Percentiles rank a stretch among this genome's conserved stretches.
Evolutionary conservation across 2,113 vertebrate genomes (phyloP).

Genomic region (Cebus imitator): DNA sequence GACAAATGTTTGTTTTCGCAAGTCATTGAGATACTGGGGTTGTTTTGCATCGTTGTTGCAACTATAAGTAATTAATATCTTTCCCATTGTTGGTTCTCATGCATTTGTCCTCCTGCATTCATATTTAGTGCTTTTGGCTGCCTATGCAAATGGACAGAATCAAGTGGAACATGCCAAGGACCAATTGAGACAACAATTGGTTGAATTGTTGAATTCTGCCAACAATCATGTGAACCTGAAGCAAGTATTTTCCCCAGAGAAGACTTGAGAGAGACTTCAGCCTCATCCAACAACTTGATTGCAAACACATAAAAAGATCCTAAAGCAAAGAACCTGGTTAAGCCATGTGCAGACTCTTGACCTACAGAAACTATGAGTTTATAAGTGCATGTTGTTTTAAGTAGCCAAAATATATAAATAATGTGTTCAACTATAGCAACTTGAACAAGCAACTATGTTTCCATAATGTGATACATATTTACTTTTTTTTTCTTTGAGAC

Average conservation of each 20-base stretch:
- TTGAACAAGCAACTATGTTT: constrained; percentile 2
- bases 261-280: neutral
- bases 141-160: neutral
- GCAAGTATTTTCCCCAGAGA: neutral
- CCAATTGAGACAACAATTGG: neutral
- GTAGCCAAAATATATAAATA: neutral
- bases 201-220: neutral
- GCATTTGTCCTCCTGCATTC: neutral
- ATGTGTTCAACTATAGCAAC: neutral
- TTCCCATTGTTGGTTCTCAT: neutral
- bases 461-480: neutral
- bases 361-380: neutral
- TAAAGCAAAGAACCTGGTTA: neutral
- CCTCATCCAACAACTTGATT: neutral
- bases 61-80: neutral
- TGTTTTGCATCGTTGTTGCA: neutral
- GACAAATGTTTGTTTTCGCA: neutral
- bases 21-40: neutral
- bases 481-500: neutral
- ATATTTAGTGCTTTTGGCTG: constrained; percentile 12
- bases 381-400: neutral
- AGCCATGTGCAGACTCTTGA: neutral
- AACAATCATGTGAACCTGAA: neutral
- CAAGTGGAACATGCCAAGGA: neutral
- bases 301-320: neutral